Evolutionary conservation across 2,113 vertebrate genomes (phyloP).

Genomic region (Fulica atra): DNA sequence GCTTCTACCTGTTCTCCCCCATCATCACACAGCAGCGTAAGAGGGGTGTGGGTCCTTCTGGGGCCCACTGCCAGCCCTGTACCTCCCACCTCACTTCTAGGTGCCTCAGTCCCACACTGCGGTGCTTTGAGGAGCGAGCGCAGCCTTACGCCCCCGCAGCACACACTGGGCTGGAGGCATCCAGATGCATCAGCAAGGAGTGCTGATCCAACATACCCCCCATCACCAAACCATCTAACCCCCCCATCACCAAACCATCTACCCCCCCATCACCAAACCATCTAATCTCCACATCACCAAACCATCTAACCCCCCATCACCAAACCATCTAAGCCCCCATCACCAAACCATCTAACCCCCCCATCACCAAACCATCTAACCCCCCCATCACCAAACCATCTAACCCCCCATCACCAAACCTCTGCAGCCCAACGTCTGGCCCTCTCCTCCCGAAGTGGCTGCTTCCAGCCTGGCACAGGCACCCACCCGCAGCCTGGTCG

Average conservation of each 20-base stretch:
- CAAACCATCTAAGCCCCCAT: background rate
- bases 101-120: too few relatives aligned
- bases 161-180: conserved; percentile 60
- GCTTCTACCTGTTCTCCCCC: background rate
- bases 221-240: too few relatives aligned
- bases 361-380: too few relatives aligned
- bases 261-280: too few relatives aligned
- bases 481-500: background rate
- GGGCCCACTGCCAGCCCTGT: conserved; percentile 21
- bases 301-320: background rate
- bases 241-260: too few relatives aligned
- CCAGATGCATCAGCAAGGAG: conserved; percentile 52
- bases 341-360: too few relatives aligned
- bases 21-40: background rate
- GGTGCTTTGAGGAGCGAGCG: conserved; percentile 23
- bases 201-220: conserved; percentile 15
- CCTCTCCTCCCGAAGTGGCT: background rate
- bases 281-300: too few relatives aligned
- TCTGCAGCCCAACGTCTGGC: background rate
- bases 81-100: conserved; percentile 64
- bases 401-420: background rate
- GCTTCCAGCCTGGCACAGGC: background rate
- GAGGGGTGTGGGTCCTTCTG: background rate
- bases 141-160: conserved; percentile 53
- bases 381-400: background rate